Base-by-base conservation (phyloP, 1,140 invertebrate genomes). In the Leptopilina boulardi region DNA sequence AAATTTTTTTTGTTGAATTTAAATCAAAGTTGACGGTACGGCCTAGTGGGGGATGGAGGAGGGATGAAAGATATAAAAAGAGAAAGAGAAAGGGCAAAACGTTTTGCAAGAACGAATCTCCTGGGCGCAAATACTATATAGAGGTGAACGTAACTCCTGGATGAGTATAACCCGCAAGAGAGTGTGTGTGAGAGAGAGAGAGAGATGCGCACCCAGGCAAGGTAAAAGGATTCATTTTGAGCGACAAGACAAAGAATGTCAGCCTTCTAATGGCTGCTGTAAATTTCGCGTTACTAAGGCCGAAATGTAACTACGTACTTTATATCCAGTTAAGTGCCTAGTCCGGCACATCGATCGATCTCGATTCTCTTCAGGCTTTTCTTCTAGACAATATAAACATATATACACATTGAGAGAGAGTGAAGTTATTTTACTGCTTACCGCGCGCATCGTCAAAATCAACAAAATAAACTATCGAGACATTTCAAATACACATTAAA, bases 181-280 rank as follows among this genome's bases (percentile, higher is more conserved):
- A 70, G n/a, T n/a, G n/a, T n/a, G n/a, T n/a, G n/a, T n/a, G n/a
- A n/a, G n/a, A n/a, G n/a, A n/a, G n/a, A n/a, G n/a, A n/a, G n/a
- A n/a, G n/a, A n/a, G n/a, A n/a, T n/a, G n/a, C 71, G 77, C 80
- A 77, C 75, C 75, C 71, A 81, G 80, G 77, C 80, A 77, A 70
- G 74, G 74, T 76, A 70, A 70, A 18, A 42, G 71, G 56, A 72
- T 74, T 74, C 75, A 72, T 70, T 84, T 77, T 84, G 84, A 87
- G 83, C 82, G 84, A 88, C 86, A 86, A 89, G 85, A 89, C 87
- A 89, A 89, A 89, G 85, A 85, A 88, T 88, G 86, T 88, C 84
- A 83, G 80, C 78, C 74, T 79, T 77, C 80, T 88, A 89, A 89
- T 88, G 83, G 83, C 82, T 73, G 86, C 79, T 85, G 86, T 87